These are phyloP conservation scores for Pinctada fucata DNA, from an alignment of 2,888 invertebrate genomes.

Conservation along the genomic window DNA sequence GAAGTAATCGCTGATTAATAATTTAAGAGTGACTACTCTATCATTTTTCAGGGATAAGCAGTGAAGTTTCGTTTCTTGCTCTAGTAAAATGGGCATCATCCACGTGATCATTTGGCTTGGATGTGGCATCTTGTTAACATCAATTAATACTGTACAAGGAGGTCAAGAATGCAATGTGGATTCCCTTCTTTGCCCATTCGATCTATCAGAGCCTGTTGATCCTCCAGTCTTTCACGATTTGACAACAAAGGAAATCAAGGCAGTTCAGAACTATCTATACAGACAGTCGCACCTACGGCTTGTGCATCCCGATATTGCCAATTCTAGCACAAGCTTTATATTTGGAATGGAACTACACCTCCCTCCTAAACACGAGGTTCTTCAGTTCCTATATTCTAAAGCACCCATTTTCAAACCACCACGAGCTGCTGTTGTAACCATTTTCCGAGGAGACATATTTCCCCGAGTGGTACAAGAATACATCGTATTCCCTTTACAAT, in stretches of 20 bases:
- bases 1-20: no score
- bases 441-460: constrained; percentile 45
- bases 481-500: constrained; percentile 57
- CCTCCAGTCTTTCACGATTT: constrained; percentile 38
- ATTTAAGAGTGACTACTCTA: no score
- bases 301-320: constrained; percentile 27
- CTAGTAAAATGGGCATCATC: no score
- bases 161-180: neutral
- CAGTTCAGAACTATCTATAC: constrained; percentile 43
- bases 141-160: neutral
- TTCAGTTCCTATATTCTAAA: constrained; percentile 45
- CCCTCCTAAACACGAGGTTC: constrained; percentile 51
- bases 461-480: constrained; percentile 55
- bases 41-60: no score
- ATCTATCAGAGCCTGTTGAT: constrained; percentile 24
- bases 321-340: constrained; percentile 23
- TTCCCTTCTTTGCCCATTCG: neutral
- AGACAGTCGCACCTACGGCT: constrained; percentile 32
- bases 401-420: constrained; percentile 31
- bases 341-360: constrained; percentile 55
- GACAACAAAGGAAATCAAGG: constrained; percentile 35
- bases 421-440: constrained; percentile 54
- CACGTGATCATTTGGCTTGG: no score
- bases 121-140: no score
- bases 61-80: no score